Percentiles rank a stretch among this genome's conserved stretches.
phyloP scores from a whole-genome alignment of 2,888 invertebrate species.

The Sturmia bella region DNA sequence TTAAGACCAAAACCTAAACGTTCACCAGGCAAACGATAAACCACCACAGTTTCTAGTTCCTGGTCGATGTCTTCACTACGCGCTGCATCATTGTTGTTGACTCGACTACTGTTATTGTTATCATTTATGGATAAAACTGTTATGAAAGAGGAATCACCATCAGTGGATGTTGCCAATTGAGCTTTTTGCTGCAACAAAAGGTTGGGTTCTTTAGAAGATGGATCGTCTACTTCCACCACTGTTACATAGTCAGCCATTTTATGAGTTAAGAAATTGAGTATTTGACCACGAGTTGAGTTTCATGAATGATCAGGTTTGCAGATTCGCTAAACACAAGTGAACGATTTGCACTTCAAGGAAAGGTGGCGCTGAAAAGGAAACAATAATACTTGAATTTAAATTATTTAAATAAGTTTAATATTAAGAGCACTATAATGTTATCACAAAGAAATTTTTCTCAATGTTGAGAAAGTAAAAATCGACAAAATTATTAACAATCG shows the following conservation, averaged over 20 bases:
- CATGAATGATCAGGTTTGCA: slow-evolving; percentile 47
- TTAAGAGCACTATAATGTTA: too few species aligned
- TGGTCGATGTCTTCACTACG: slow-evolving; percentile 38
- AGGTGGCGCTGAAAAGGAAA: slow-evolving; percentile 57
- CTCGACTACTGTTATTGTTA: slow-evolving; percentile 59
- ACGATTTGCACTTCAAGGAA: not conserved
- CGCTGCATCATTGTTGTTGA: slow-evolving; percentile 40
- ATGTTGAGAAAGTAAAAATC: too few species aligned
- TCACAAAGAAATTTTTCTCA: too few species aligned
- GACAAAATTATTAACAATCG: too few species aligned
- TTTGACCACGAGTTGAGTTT: slow-evolving; percentile 5
- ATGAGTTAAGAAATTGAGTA: not conserved
- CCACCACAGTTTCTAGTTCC: slow-evolving; percentile 88
- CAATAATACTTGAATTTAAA: too few species aligned
- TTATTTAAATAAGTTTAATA: too few species aligned
- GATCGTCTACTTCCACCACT: slow-evolving; percentile 85
- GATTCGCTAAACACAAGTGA: slow-evolving; percentile 29
- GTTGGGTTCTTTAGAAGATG: slow-evolving; percentile 78
- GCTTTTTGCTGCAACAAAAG: slow-evolving; percentile 70
- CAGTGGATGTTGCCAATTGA: slow-evolving; percentile 72
- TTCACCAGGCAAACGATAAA: slow-evolving; percentile 93
- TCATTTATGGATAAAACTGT: slow-evolving; percentile 85
- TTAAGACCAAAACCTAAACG: slow-evolving; percentile 94
- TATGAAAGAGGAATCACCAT: slow-evolving; percentile 83
- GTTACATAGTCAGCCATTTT: slow-evolving; percentile 83